Evolutionary conservation across 1,140 invertebrate species (phyloP).

Genomic region (Cyrtorhinus lividipennis): DNA sequence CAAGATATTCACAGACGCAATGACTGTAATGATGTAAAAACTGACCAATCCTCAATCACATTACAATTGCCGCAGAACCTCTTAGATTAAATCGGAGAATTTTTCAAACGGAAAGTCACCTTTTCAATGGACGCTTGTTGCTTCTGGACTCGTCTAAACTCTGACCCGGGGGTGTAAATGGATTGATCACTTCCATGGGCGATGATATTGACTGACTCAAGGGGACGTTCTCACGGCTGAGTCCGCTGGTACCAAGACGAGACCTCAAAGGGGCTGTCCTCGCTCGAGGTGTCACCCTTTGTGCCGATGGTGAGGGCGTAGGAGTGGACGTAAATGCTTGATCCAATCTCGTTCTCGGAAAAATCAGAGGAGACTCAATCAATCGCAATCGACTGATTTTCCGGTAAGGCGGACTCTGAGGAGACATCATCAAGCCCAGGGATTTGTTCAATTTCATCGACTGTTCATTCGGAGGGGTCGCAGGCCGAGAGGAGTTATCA

Average conservation of each 20-base stretch:
- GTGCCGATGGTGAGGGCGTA: slow-evolving; percentile 11
- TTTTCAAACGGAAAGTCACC: slow-evolving; percentile 12
- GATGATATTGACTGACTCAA: neutral
- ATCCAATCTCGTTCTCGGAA: neutral
- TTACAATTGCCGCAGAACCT: too few species aligned
- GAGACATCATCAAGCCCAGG: slow-evolving; percentile 19
- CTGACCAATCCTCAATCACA: too few species aligned
- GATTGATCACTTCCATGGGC: slow-evolving; percentile 10
- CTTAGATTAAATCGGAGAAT: too few species aligned
- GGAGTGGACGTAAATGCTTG: slow-evolving; percentile 18
- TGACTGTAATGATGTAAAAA: too few species aligned
- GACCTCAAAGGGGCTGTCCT: slow-evolving; percentile 10
- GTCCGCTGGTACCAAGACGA: neutral
- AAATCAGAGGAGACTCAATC: slow-evolving; percentile 12
- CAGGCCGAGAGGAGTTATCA: slow-evolving; percentile 12
- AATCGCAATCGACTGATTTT: slow-evolving; percentile 19
- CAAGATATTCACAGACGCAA: too few species aligned
- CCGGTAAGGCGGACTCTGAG: slow-evolving; percentile 20
- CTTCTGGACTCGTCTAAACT: neutral
- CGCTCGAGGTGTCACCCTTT: neutral
- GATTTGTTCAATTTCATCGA: slow-evolving; percentile 17
- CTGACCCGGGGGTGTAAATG: slow-evolving; percentile 7
- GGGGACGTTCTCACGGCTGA: neutral
- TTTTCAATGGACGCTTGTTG: slow-evolving; percentile 10
- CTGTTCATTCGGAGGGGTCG: slow-evolving; percentile 19